Conservation (phyloP, 2,113 vertebrate genomes). For the Cyanoliseus patagonus region DNA sequence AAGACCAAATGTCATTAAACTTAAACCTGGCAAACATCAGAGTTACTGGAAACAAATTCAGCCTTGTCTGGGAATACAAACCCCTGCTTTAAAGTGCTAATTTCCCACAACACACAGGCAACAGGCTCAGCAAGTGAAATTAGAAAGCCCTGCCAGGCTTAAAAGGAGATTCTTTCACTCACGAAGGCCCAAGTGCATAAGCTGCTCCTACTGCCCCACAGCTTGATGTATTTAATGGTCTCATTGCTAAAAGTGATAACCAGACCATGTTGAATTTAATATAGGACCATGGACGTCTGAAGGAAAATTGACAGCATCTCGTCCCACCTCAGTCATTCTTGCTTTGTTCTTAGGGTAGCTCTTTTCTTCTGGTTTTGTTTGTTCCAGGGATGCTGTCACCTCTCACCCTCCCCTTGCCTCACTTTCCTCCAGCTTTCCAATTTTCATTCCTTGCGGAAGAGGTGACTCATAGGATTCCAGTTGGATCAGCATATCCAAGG, state of each 20-base stretch:
- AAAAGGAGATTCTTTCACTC: background rate
- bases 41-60: background rate
- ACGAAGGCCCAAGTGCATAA: background rate
- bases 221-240: background rate
- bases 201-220: fast-evolving
- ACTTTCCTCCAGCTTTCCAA: background rate
- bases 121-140: background rate
- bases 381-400: background rate
- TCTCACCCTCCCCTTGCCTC: background rate
- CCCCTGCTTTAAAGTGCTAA: background rate
- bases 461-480: background rate
- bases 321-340: background rate
- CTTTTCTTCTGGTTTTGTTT: background rate
- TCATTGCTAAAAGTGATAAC: background rate
- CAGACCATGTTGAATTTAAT: background rate
- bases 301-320: background rate
- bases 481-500: background rate
- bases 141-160: background rate
- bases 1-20: background rate
- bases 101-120: background rate
- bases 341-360: background rate
- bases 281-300: background rate
- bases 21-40: slow-evolving; percentile 3
- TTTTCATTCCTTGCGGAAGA: background rate
- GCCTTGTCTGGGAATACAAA: background rate